Evolutionary conservation across 2,888 invertebrate genomes (phyloP), one percentile per base, ranked within the genome.

Genomic region (Anorthoa munda): DNA sequence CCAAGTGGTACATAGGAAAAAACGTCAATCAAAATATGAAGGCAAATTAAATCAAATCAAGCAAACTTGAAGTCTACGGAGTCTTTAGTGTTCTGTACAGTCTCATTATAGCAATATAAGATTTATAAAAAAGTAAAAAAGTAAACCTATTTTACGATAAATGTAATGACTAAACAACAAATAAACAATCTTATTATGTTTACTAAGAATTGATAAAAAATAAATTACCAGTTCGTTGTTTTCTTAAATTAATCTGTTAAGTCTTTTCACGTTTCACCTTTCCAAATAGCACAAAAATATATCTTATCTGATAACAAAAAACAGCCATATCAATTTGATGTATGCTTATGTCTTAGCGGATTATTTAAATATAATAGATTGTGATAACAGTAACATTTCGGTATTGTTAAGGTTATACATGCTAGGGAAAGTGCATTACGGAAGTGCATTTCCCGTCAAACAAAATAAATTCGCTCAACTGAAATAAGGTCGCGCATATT

Each of bases 301-400:
- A n/a, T 69, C 5, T n/a, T 58, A 0, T 23, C 13, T 50, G n/a
- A 58, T 79, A 9, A 26, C 2, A 61, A 48, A 45, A 56, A 53
- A 45, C 48, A 4, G n/a, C 12, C 9, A 56, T 72, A 79, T 79
- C 79, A n/a, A 39, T 26, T n/a, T 4, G 23, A n/a, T n/a, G 4
- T 67, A 26, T 67, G 61, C 31, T 17, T 39, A 50, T 18, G 15
- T 18, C 15, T 53, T 23, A 68, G 18, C 12, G 0, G 5, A 53
- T 48, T 59, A 72, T 72, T 46, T 15, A n/a, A 71, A 45, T 68
- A 4, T 18, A 7, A n/a, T 4, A 4, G 1, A 46, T 48, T 59
- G 4, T 18, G 59, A 66, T 60, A 75, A 55, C 5, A 18, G 0
- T 46, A 9, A 26, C 2, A 59, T 53, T 39, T 46, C 0, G 9